Conservation (phyloP, 53 echinoderm and acorn worm species). For the Mesocentrotus franciscanus region DNA sequence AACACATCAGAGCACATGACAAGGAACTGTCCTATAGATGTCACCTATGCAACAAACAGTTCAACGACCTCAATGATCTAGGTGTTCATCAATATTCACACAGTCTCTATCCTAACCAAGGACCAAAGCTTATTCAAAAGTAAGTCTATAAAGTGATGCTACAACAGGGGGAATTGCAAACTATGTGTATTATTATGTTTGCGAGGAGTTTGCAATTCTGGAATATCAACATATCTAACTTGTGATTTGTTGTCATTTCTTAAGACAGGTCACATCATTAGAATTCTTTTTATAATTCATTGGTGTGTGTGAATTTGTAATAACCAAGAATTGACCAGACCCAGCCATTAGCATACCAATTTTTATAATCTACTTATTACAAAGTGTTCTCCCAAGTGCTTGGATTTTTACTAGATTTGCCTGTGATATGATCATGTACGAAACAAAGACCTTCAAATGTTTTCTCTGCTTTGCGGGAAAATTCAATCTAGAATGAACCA, state of each 20-base stretch:
- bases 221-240: not conserved
- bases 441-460: not conserved
- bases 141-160: constrained; percentile 58
- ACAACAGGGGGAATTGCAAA: not conserved
- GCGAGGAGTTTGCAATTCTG: not conserved
- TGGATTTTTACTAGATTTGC: not conserved
- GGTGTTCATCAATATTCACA: constrained; percentile 99
- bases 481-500: not conserved
- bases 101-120: constrained; percentile 98
- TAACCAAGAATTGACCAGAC: not conserved
- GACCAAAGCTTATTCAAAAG: constrained; percentile 83
- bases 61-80: constrained; percentile 89
- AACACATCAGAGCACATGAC: constrained; percentile 95
- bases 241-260: not conserved
- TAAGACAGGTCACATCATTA: not conserved
- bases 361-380: not conserved
- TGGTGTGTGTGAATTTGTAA: not conserved
- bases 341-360: not conserved
- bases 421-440: not conserved
- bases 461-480: not conserved
- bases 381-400: not conserved
- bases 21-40: constrained; percentile 91
- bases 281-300: not conserved
- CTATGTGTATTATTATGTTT: not conserved
- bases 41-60: constrained; percentile 93